phyloP scores from a whole-genome alignment of 1,140 invertebrate species.

The Ladona fulva region DNA sequence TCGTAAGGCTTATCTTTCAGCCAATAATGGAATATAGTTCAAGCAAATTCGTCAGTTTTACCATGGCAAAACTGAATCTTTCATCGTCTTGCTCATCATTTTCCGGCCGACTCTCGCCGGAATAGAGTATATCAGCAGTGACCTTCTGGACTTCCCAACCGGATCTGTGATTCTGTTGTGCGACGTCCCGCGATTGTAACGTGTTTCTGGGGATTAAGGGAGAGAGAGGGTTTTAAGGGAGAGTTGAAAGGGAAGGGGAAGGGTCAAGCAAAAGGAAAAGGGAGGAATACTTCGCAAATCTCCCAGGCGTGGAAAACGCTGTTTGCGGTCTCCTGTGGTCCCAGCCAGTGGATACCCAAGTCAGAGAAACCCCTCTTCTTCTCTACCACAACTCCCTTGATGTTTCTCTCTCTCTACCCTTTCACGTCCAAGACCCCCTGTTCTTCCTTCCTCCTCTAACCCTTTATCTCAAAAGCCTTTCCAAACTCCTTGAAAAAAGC shows the following conservation, averaged over 20 bases:
- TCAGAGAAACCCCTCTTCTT: not conserved
- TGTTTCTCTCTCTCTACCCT: not conserved
- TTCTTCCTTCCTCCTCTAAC: not conserved
- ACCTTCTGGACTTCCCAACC: not conserved
- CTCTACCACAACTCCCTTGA: not conserved
- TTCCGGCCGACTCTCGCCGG: too few species aligned
- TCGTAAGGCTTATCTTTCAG: too few species aligned
- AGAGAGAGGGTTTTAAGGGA: not conserved
- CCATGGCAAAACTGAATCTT: too few species aligned
- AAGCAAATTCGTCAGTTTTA: too few species aligned
- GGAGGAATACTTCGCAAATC: not conserved
- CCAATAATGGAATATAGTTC: too few species aligned
- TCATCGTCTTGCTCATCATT: too few species aligned
- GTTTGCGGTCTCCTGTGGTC: not conserved
- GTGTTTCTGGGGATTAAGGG: not conserved
- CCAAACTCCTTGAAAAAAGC: not conserved
- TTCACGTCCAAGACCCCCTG: not conserved
- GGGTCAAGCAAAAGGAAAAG: not conserved
- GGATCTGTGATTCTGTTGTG: not conserved
- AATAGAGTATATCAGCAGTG: not conserved
- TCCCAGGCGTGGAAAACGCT: not conserved
- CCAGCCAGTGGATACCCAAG: not conserved
- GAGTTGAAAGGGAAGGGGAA: not conserved
- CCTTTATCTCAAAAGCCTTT: constrained; percentile 1
- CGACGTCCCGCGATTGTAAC: not conserved